phyloP scores from a whole-genome alignment of 1,140 invertebrate species.

The Bombus balteatus region DNA sequence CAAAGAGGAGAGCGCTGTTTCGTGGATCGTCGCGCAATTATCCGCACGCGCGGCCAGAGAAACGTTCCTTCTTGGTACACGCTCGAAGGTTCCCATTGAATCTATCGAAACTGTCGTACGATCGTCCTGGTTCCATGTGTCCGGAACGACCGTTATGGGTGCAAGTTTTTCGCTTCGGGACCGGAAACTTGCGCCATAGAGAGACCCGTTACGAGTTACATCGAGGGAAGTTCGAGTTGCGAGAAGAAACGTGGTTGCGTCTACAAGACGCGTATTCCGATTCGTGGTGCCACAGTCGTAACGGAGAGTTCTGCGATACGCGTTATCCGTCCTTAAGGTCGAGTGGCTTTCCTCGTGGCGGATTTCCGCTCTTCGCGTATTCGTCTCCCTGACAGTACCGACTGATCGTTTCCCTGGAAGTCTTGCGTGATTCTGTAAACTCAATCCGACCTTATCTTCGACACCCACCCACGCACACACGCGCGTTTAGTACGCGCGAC shows the following conservation, averaged over 20 bases:
- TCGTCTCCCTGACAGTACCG: not conserved
- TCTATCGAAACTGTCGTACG: constrained; percentile 14
- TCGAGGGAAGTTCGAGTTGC: not conserved
- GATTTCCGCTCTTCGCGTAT: not conserved
- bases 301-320: not conserved
- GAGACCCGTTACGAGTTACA: constrained; percentile 13
- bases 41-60: constrained; percentile 24
- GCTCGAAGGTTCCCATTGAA: constrained; percentile 16
- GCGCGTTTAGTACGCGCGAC: not conserved
- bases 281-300: not conserved
- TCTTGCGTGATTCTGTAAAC: not conserved
- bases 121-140: constrained; percentile 15
- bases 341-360: not conserved
- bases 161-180: constrained; percentile 18
- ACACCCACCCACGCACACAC: not conserved
- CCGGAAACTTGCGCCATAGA: not conserved
- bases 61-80: constrained; percentile 29
- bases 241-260: not conserved
- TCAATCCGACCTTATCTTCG: not conserved
- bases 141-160: constrained; percentile 31
- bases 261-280: not conserved
- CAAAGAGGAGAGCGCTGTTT: not conserved
- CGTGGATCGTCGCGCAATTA: constrained; percentile 21
- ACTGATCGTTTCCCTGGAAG: not conserved
- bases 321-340: not conserved